Percentiles rank a stretch among this genome's conserved stretches.
Evolutionary conservation across 2,113 vertebrate genomes (phyloP).

Genomic region (Anarhynchus alexandrinus): DNA sequence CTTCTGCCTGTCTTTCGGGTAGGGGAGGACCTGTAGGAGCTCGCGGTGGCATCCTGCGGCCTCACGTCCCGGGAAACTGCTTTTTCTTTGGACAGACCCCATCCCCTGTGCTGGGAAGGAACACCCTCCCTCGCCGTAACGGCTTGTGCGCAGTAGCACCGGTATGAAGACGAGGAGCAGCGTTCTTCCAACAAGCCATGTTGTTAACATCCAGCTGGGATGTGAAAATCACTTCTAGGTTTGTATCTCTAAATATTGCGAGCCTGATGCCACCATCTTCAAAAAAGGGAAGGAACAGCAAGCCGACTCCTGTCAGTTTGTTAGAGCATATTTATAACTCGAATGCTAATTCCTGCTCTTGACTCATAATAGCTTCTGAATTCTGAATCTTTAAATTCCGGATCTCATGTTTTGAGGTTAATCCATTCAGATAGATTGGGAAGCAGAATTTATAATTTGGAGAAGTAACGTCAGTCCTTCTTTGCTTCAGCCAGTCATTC

Average conservation of each 20-base stretch:
- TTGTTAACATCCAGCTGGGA: conserved; percentile 55
- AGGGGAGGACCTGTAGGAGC: conserved; percentile 22
- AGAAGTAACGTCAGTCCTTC: conserved; percentile 28
- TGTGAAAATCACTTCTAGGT: conserved; percentile 64
- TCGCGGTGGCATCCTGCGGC: background rate
- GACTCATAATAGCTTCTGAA: conserved; percentile 72
- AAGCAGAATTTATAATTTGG: conserved; percentile 56
- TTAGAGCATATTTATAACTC: conserved; percentile 65
- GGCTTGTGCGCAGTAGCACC: conserved; percentile 15
- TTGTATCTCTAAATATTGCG: conserved; percentile 51
- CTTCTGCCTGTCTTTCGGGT: background rate
- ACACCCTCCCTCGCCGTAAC: conserved; percentile 22
- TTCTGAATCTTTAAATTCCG: conserved; percentile 62
- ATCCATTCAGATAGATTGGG: conserved; percentile 60
- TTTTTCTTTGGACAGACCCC: conserved; percentile 45
- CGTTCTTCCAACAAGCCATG: conserved; percentile 11
- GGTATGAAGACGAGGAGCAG: conserved; percentile 35
- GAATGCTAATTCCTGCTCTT: conserved; percentile 70
- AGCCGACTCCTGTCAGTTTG: conserved; percentile 55
- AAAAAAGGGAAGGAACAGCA: conserved; percentile 51
- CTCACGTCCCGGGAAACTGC: background rate
- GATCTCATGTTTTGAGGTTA: conserved; percentile 63
- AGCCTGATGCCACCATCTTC: conserved; percentile 59
- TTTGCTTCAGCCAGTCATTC: conserved; percentile 24
- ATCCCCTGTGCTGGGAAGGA: background rate